Base-by-base conservation (phyloP, 2,888 invertebrate species). In the Ectemnius cavifrons region DNA sequence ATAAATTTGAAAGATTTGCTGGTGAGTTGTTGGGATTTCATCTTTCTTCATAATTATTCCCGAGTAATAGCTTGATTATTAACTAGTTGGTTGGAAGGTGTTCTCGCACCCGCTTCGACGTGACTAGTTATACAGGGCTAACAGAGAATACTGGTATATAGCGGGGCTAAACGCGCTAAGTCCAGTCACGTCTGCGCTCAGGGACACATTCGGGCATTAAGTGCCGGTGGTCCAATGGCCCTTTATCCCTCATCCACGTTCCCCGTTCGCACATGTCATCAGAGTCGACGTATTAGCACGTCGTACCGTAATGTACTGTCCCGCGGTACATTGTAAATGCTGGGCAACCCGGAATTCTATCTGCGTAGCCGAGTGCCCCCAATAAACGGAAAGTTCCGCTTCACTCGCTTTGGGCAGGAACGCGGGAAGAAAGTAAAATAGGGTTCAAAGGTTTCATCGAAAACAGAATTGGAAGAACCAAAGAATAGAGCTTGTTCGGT, bases 171-270 rank as follows among this genome's bases (percentile, higher is more conserved):
- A 20, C 18, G 27, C 2, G 11, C 37, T 18, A 27, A 71, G 66
- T 66, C 70, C 63, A 18, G 70, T 73, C 73, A 73, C 73, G 73
- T 73, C 58, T 65, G 20, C 65, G 66, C 52, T 63, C 45, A 49
- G 70, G 59, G 70, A 70, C 65, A 70, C 66, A 70, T 66, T 45
- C 70, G 58, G 52, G 63, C 46, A 61, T 68, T 73, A 73, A 73
- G 68, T 56, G 65, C 69, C 70, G 73, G 66, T 70, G 63, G 73
- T 66, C 66, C 58, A 16, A 16, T 46, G 52, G 23, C 68, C 45
- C 45, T 58, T 37, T 4, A 58, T 46, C 37, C 62, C 47, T 71
- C 63, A 64, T 64, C 57, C 20, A 65, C 66, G 65, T 70, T 63
- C 62, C 47, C 63, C 58, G 14, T 52, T 28, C 16, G 66, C 66